Percentiles rank a stretch among this genome's conserved stretches.
Evolutionary conservation across 2,113 vertebrate species (phyloP).

Genomic region (Garra rufa): DNA sequence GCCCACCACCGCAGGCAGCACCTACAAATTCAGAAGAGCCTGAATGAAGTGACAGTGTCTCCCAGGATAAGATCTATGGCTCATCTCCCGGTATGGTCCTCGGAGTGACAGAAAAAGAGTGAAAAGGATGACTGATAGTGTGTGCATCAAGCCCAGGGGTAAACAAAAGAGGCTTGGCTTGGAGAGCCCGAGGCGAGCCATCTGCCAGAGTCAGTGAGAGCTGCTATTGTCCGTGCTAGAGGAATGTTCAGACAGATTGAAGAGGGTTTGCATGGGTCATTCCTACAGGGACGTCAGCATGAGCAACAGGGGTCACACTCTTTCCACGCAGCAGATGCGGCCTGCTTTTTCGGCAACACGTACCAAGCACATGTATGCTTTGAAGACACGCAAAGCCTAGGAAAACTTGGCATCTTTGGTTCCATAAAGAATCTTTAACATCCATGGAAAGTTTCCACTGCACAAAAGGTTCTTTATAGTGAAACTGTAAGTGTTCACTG

Average conservation of each 20-base stretch:
- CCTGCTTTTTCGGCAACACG: not conserved
- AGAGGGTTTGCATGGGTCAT: conserved; percentile 67
- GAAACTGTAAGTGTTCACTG: not conserved
- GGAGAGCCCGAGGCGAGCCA: conserved; percentile 75
- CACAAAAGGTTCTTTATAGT: not conserved
- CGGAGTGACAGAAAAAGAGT: conserved; percentile 25
- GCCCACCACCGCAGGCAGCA: conserved; percentile 16
- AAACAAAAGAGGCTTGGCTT: conserved; percentile 76
- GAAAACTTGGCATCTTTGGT: not conserved
- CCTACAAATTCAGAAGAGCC: conserved; percentile 26
- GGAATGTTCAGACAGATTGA: conserved; percentile 78
- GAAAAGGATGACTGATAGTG: conserved; percentile 49
- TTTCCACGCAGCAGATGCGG: conserved; percentile 33
- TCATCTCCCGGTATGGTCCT: conserved; percentile 30
- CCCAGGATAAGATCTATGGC: conserved; percentile 38
- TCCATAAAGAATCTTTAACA: not conserved
- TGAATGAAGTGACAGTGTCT: not conserved
- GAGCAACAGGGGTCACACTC: conserved; percentile 58
- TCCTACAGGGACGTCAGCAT: conserved; percentile 68
- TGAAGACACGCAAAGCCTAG: not conserved
- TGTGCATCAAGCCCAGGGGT: conserved; percentile 59
- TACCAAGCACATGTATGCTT: not conserved
- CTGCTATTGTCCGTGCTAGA: conserved; percentile 75
- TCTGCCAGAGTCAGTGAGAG: conserved; percentile 73
- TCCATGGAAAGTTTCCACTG: not conserved